Conservation (phyloP, 2,113 vertebrate genomes). For the Cebus imitator region DNA sequence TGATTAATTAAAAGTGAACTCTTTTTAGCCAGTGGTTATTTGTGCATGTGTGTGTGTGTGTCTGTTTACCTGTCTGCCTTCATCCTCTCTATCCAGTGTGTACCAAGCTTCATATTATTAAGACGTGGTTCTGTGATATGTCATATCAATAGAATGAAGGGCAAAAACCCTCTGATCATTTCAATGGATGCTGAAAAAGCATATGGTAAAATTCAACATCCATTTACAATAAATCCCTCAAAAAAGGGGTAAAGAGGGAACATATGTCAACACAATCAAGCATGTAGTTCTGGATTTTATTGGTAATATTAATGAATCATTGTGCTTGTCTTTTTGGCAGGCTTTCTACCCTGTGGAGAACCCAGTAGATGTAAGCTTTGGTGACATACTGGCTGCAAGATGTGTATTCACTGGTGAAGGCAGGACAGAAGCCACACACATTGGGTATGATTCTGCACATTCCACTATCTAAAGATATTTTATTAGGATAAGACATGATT, state of each 20-base stretch:
- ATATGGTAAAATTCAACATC: no score
- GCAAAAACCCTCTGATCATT: no score
- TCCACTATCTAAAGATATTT: neutral
- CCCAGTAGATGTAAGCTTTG: conserved; percentile 88
- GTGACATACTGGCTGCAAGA: conserved; percentile 93
- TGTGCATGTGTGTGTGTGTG: neutral
- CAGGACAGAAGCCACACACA: conserved; percentile 89
- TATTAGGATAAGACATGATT: neutral
- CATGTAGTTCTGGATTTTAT: neutral
- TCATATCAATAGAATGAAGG: no score
- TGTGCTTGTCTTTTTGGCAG: conserved; percentile 80
- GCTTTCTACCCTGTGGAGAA: conserved; percentile 93
- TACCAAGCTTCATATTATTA: neutral
- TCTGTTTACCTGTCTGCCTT: neutral
- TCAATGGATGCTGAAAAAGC: no score
- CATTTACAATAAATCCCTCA: no score
- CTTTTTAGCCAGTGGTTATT: neutral
- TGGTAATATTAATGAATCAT: neutral
- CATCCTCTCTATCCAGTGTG: neutral
- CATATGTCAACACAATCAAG: no score
- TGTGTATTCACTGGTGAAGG: conserved; percentile 97
- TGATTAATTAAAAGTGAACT: neutral
- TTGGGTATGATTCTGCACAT: conserved; percentile 88
- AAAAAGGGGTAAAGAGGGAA: no score
- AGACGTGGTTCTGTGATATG: neutral